phyloP scores from a whole-genome alignment of 2,113 vertebrate genomes.

The Lophotis ruficrista region DNA sequence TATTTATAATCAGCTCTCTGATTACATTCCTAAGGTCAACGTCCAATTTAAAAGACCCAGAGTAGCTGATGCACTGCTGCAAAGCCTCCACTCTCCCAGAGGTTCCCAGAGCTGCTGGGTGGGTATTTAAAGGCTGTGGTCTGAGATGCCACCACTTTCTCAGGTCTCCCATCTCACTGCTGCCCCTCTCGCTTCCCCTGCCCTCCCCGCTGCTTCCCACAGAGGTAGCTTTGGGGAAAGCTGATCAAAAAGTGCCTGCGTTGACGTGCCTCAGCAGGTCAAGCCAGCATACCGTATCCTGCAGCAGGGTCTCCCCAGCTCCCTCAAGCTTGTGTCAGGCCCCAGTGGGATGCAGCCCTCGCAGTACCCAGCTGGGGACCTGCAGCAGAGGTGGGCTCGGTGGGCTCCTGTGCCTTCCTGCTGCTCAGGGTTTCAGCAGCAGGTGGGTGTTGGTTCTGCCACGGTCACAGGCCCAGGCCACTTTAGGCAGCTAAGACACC shows the following conservation, averaged over 20 bases:
- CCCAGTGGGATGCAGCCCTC: fast-evolving
- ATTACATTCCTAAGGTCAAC: conserved; percentile 50
- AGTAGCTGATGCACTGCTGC: background rate
- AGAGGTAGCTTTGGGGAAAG: background rate
- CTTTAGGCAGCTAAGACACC: background rate
- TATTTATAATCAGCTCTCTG: conserved; percentile 63
- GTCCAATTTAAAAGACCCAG: background rate
- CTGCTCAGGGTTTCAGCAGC: background rate
- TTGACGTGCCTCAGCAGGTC: background rate
- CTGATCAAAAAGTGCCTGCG: background rate
- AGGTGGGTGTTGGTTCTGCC: background rate
- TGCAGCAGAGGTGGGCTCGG: fast-evolving
- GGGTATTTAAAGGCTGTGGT: background rate
- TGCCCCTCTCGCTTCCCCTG: background rate
- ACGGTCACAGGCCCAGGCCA: background rate
- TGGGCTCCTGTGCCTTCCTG: background rate
- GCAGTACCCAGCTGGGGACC: background rate
- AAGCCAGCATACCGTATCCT: background rate
- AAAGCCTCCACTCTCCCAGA: background rate
- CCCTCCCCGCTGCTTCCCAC: background rate
- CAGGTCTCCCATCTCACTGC: background rate
- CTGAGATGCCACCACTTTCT: background rate
- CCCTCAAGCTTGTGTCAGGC: background rate
- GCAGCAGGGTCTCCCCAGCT: background rate
- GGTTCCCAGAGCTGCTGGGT: background rate